Conservation (phyloP, 64 coral and sea anemone species). For the Cladopsammia gracilis region DNA sequence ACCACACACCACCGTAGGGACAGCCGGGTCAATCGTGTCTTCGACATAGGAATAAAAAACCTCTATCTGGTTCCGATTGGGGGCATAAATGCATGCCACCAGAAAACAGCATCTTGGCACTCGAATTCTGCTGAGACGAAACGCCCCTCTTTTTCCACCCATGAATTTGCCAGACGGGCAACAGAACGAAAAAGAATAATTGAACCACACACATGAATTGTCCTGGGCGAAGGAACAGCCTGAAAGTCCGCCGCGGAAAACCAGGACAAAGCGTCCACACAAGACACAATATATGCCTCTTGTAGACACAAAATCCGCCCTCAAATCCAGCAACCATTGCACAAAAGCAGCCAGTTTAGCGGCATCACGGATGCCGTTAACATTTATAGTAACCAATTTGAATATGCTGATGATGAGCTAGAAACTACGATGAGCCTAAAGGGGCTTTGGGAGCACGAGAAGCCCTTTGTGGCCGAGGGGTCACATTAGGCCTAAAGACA, state of each 20-base stretch:
- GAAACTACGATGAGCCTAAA: no score
- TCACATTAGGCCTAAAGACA: no score
- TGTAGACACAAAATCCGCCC: slow-evolving; percentile 13
- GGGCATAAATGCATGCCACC: slow-evolving; percentile 10
- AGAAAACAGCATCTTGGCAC: neutral
- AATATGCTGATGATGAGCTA: neutral
- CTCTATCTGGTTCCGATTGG: neutral
- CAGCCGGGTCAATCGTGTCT: neutral
- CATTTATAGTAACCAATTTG: neutral
- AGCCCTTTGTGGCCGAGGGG: no score
- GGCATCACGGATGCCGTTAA: neutral
- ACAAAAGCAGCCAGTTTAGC: neutral
- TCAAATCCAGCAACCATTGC: neutral
- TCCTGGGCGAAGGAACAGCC: neutral
- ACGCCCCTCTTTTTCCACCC: neutral
- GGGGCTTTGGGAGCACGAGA: no score
- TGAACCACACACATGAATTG: neutral
- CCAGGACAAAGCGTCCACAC: slow-evolving; percentile 2
- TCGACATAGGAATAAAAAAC: neutral
- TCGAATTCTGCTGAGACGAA: neutral
- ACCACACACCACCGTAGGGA: neutral
- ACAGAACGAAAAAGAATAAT: neutral
- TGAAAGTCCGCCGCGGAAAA: neutral
- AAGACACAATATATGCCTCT: slow-evolving; percentile 9
- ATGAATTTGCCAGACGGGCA: neutral